phyloP scores from a whole-genome alignment of 2,888 invertebrate species.

The Neocrepidodera transversa region DNA sequence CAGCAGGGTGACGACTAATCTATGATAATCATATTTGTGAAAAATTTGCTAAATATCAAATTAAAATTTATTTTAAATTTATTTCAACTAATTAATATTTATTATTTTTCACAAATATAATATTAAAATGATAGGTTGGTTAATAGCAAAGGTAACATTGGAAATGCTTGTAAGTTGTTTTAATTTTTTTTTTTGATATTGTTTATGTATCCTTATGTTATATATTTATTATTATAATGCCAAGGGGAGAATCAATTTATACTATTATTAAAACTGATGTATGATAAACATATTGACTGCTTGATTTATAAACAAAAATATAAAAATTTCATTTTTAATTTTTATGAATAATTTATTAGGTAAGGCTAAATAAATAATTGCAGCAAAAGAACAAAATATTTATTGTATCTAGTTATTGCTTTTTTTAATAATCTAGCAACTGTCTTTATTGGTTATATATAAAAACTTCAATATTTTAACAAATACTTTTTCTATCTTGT shows the following conservation, averaged over 20 bases:
- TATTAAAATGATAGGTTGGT: conserved; percentile 37
- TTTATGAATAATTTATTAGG: too few species aligned
- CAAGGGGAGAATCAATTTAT: conserved; percentile 52
- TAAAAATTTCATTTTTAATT: too few species aligned
- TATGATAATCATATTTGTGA: conserved; percentile 45
- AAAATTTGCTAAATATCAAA: conserved; percentile 25
- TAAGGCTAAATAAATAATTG: too few species aligned
- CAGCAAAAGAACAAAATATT: too few species aligned
- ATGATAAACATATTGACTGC: not conserved
- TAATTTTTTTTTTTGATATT: conserved; percentile 50
- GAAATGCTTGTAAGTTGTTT: conserved; percentile 58
- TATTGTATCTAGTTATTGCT: too few species aligned
- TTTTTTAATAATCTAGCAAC: too few species aligned
- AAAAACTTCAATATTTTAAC: too few species aligned
- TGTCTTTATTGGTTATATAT: too few species aligned
- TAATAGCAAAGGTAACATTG: conserved; percentile 62
- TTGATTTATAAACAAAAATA: too few species aligned
- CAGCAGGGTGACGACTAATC: conserved; percentile 47
- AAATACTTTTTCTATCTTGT: too few species aligned
- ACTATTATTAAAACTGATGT: too few species aligned
- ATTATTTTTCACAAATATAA: conserved; percentile 47
- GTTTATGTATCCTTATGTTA: conserved; percentile 52
- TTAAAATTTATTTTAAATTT: not conserved
- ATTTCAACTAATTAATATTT: not conserved
- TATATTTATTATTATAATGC: conserved; percentile 52